Base-by-base conservation (phyloP, 2,888 invertebrate species). In the Pherbina coryleti region DNA sequence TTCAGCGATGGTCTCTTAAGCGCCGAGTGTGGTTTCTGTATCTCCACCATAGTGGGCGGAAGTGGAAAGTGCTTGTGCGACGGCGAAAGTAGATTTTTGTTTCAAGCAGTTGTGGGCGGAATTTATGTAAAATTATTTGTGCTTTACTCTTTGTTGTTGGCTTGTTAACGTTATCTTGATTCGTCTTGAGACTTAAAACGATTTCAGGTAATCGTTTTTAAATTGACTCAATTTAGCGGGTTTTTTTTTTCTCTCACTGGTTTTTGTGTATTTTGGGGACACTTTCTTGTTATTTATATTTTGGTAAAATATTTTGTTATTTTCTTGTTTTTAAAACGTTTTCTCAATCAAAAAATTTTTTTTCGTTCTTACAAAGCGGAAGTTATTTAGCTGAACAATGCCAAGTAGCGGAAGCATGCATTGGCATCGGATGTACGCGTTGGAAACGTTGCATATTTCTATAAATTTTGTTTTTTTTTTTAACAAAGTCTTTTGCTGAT, bases 1-100 rank as follows among this genome's bases (percentile, higher is more conserved):
- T 90, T 90, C 69, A 88, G 79, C 80, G 89, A 87, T 78, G 88
- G 85, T 76, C 88, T 82, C 82, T 88, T 89, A 25, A 89, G 83
- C 28, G 88, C 88, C 80, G 88, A 86, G 81, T 88, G 88, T 28
- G 88, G 89, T 83, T 89, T 89, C 82, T 88, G 90, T 84, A 89
- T 86, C 83, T 88, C 89, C 74, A 89, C 89, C 89, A 89, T 89
- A 78, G 37, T 81, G 69, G 72, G 37, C 22, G 44, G 34, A 17
- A 37, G 28, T 49, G 31, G 31, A 66, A 22, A 34, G 60, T 28
- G 66, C 37, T 14, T 28, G 37, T 14, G 66, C 14, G 8, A 17
- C 17, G 3, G 31, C 5, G n/a, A 4, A 7, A 3, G 44, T 17
- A 14, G 60, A 1, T 17, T 55, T 60, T 69, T 44, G 51, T 37